Evolutionary conservation across 2,113 vertebrate species (phyloP).

Genomic region (Pelecanoides urinatrix): DNA sequence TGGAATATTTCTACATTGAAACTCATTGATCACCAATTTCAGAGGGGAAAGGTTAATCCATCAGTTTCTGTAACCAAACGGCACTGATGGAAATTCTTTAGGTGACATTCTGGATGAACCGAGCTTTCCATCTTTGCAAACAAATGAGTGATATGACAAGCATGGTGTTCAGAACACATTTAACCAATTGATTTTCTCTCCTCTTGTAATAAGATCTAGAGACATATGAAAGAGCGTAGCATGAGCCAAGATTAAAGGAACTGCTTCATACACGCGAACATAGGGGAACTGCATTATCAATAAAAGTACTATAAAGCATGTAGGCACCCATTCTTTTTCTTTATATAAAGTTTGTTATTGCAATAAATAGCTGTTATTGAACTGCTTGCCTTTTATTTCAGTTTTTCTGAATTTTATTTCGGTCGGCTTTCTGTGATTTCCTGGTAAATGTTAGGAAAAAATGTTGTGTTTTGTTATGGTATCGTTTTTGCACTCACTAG

Average conservation of each 20-base stretch:
- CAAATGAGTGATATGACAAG: constrained; percentile 99
- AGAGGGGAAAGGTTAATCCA: constrained; percentile 88
- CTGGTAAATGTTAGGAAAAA: constrained; percentile 3
- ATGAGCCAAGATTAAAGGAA: constrained; percentile 74
- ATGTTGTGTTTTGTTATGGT: neutral
- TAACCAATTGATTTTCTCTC: constrained; percentile 98
- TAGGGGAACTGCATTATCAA: constrained; percentile 55
- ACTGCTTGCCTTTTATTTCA: constrained; percentile 60
- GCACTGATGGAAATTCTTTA: constrained; percentile 84
- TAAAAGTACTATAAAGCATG: constrained; percentile 70
- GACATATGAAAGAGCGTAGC: constrained; percentile 85
- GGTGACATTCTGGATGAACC: constrained; percentile 88
- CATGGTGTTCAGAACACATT: constrained; percentile 88
- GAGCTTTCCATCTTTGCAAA: constrained; percentile 85
- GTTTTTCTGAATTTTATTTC: constrained; percentile 38
- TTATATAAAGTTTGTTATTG: constrained; percentile 80
- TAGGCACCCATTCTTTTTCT: constrained; percentile 66
- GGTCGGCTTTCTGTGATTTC: neutral
- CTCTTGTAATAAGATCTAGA: constrained; percentile 92
- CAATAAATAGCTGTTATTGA: constrained; percentile 79
- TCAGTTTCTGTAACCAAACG: constrained; percentile 83
- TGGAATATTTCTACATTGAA: constrained; percentile 77
- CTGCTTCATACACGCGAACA: constrained; percentile 50
- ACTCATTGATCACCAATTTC: constrained; percentile 91
- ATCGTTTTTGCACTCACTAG: neutral